Evolutionary conservation across 2,888 invertebrate species (phyloP).

Genomic region (Gymnoscelis rufifasciata): DNA sequence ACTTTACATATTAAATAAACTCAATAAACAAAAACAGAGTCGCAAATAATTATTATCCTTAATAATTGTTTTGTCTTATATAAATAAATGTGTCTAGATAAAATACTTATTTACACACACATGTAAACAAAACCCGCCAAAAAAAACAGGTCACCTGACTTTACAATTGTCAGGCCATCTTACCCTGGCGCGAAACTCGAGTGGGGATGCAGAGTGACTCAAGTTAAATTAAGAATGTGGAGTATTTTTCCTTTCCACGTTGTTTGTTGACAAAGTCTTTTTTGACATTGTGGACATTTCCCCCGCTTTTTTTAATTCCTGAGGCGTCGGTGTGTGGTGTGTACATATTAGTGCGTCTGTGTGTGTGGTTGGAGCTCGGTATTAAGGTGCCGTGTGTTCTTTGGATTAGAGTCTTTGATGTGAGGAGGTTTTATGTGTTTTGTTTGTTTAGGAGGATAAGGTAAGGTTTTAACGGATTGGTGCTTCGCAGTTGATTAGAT

Average conservation of each 20-base stretch:
- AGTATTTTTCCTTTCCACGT: slow-evolving; percentile 65
- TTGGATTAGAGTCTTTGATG: slow-evolving; percentile 72
- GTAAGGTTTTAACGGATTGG: too few relatives aligned
- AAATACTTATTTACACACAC: too few relatives aligned
- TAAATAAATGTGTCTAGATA: too few relatives aligned
- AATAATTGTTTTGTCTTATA: too few relatives aligned
- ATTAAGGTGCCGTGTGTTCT: slow-evolving; percentile 73
- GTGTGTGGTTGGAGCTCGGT: slow-evolving; percentile 51
- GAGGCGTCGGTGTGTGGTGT: slow-evolving; percentile 66
- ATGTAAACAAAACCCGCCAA: slow-evolving; percentile 2
- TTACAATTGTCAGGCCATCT: slow-evolving; percentile 22
- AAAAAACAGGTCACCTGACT: slow-evolving; percentile 1
- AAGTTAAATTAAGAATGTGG: slow-evolving; percentile 80
- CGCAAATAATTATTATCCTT: too few relatives aligned
- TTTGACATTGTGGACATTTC: slow-evolving; percentile 75
- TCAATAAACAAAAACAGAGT: too few relatives aligned
- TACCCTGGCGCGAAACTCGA: slow-evolving; percentile 44
- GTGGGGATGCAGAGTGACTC: slow-evolving; percentile 75
- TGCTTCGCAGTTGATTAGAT: too few relatives aligned
- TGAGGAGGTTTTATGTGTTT: slow-evolving; percentile 60
- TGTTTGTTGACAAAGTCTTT: slow-evolving; percentile 76
- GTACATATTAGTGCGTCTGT: slow-evolving; percentile 49
- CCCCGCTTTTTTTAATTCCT: slow-evolving; percentile 64
- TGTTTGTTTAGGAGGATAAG: slow-evolving; percentile 54
- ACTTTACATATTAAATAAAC: too few relatives aligned